Evolutionary conservation across 2,888 invertebrate species (phyloP).

Genomic region (Lymantria dispar): DNA sequence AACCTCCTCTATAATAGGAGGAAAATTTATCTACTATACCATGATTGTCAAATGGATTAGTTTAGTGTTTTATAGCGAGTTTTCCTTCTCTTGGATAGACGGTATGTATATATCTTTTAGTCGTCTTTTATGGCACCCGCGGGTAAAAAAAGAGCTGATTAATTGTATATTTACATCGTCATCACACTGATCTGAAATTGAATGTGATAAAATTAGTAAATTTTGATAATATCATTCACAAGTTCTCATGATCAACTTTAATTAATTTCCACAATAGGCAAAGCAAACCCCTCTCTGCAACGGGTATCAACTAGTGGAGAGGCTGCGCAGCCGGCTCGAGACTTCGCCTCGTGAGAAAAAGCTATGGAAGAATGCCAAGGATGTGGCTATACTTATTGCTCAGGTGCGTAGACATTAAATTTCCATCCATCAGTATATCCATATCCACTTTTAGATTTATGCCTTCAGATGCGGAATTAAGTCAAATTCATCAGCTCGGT

Average conservation of each 20-base stretch:
- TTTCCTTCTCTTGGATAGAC: no score
- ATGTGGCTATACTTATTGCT: constrained; percentile 69
- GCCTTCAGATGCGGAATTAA: neutral
- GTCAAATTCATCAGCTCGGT: neutral
- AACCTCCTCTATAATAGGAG: no score
- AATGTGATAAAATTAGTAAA: no score
- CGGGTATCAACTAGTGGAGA: constrained; percentile 60
- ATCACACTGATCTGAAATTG: no score
- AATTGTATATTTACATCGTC: no score
- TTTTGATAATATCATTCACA: neutral
- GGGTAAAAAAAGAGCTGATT: no score
- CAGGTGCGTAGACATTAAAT: constrained; percentile 46
- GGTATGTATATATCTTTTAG: no score
- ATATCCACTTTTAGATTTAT: neutral
- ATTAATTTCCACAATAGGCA: constrained; percentile 42
- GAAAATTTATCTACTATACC: no score
- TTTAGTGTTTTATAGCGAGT: no score
- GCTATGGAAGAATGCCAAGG: constrained; percentile 73
- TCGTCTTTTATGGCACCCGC: no score
- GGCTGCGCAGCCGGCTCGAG: constrained; percentile 60
- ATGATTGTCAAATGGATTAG: no score
- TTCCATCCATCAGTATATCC: neutral
- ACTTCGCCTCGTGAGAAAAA: constrained; percentile 65
- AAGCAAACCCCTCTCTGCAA: constrained; percentile 60
- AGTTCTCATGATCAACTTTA: neutral